Base-by-base conservation (phyloP, 2,888 invertebrate genomes). In the Drosophila maculinotata region DNA sequence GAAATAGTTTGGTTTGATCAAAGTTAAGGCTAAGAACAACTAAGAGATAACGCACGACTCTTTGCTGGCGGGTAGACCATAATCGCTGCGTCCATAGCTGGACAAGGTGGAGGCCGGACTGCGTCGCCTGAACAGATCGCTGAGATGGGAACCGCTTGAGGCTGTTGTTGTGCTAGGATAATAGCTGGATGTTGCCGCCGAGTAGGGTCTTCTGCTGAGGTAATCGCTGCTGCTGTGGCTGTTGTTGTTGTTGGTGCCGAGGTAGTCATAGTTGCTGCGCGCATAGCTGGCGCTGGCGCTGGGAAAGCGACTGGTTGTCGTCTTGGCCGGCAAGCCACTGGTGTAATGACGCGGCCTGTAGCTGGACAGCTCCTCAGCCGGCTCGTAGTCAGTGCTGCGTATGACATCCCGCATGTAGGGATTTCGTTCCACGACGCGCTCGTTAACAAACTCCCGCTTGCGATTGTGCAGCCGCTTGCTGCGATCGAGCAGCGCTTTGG, bases 361-460 rank as follows among this genome's bases (percentile, higher is more conserved):
- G 35, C 77, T 81, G 8, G 87, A 77, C 2, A 89, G 33, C 12
- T 85, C 80, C 10, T 84, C 86, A 1, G 83, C 83, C 7, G 74
- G 74, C 20, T 76, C 82, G 8, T 31, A 39, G 49, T 80, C 87
- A 17, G 72, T 68, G 45, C 64, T 74, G 2, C 87, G 69, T 10
- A 90, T 81, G 7, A 90, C 89, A 39, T 90, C 89, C 14, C 89
- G 89, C 69, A 91, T 88, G 38, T 92, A 92, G 3, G 92, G 91
- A 89, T 92, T 92, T 2, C 90, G 89, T 17, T 91, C 91, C 9
- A 84, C 90, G 1, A 90, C 90, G 26, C 91, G 90, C 25, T 91
- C 91, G 49, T 91, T 90, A 36, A 92, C 90, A 67, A 92, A 92
- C 2, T 92, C 91, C 17, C 91, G 77, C 58, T 92, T 92, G 23